Base-by-base conservation (phyloP, 2,888 invertebrate genomes). In the Melanotus villosus region DNA sequence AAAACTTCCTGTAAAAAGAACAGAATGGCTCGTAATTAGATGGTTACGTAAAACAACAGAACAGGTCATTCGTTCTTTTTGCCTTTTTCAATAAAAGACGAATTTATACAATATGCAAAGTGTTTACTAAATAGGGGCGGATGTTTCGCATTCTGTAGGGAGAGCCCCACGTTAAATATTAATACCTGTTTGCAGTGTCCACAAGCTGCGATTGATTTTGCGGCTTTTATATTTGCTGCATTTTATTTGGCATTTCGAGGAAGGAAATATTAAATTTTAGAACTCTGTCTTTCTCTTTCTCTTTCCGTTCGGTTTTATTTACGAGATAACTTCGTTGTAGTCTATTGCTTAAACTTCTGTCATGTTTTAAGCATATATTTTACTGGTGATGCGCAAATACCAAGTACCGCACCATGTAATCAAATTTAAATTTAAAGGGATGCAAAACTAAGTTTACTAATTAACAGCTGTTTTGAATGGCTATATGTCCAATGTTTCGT, bases 401-500 rank as follows among this genome's bases (percentile, higher is more conserved):
- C 9, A 3, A 41, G 6, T 4, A 19, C 43, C 6, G 34, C 16
- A 16, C 32, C 43, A 47, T 54, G 64, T 38, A 65, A 69, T 69
- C 60, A 69, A 64, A 69, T 38, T 69, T 69, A 69, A 69, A 69
- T 69, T 64, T 69, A 38, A 47, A 34, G 59, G 57, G 64, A 52
- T 45, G 38, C 58, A 63, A 52, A 60, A 68, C 43, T 65, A 59
- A 69, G 64, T 75, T 75, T 71, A 71, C 68, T 78, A 77, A 79
- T 80, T 79, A 78, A 76, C 75, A 78, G 76, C 74, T 79, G 78
- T 76, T 79, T 80, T 77, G 73, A 80, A 78, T 76, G 76, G 75
- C 58, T 58, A 65, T 47, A 54, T 65, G 65, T 65, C 56, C 45
- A 21, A 57, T 50, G 62, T 58, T 64, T 36, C 56, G 67, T 56